Evolutionary conservation across 2,888 invertebrate species (phyloP), one percentile per base, ranked within the genome.

Genomic region (Nomada lathburiana): DNA sequence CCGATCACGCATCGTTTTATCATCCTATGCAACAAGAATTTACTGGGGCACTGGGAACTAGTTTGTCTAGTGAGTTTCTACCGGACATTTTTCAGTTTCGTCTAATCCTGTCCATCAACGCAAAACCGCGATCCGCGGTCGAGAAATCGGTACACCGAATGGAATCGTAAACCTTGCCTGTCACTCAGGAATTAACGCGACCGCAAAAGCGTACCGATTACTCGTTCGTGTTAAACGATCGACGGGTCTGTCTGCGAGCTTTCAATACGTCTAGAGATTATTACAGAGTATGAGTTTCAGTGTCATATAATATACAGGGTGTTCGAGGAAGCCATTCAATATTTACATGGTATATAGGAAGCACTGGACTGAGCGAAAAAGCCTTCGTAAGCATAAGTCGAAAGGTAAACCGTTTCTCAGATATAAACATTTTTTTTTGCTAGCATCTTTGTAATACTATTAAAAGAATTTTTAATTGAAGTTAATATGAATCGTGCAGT

Each of bases 1-100:
- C 70, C 64, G 71, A 86, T 86, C 68, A 50, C 26, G 65, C 71
- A 29, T 69, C 78, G 50, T 67, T 65, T 73, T 79, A 76, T 84
- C 79, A 71, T 78, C 57, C 62, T 75, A 69, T 65, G 77, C 78
- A 81, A 80, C 78, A 80, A 86, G 84, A 83, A 85, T 89, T 90
- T 90, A 88, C 87, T 86, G 77, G 83, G 85, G 55, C 86, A 87
- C 73, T 67, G 77, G 85, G 77, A 89, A 89, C 85, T 86, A 82
- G 86, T 85, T 80, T 84, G 73, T 76, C 80, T 62, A 26, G 55
- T 53, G 23, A 60, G 80, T 82, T 79, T 84, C 85, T 70, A 79
- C 59, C 64, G 2, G 47, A 2, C 23, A 79, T 87, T 85, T 88
- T 84, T 81, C 81, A 52, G 36, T 69, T 78, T 75, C 67, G 59